Percentiles rank a stretch among this genome's conserved stretches.
Evolutionary conservation across 2,797 vertebrate species (phyloP).

Genomic region (Chaetodon trifasciatus): DNA sequence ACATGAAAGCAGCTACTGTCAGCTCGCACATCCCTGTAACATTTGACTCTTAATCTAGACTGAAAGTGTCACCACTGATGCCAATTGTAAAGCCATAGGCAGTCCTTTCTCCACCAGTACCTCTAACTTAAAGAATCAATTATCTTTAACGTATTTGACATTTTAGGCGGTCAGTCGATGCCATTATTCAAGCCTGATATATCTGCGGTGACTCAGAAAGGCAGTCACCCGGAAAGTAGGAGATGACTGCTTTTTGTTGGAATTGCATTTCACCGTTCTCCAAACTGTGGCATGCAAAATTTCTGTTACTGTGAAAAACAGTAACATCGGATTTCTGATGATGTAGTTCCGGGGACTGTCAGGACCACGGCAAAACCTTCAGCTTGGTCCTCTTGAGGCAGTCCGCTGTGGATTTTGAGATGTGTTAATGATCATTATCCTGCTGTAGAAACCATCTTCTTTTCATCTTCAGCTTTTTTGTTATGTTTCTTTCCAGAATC

Average conservation of each 20-base stretch:
- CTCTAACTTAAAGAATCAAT: slow-evolving; percentile 4
- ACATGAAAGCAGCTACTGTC: slow-evolving; percentile 44
- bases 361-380: too few species aligned
- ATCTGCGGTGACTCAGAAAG: slow-evolving; percentile 12
- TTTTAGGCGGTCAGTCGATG: background rate
- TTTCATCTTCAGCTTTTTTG: too few species aligned
- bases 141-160: background rate
- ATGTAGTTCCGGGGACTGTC: too few species aligned
- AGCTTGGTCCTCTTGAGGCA: too few species aligned
- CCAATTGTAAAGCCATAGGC: slow-evolving; percentile 25
- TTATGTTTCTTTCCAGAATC: too few species aligned
- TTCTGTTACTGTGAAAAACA: too few species aligned
- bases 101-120: background rate
- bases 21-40: slow-evolving; percentile 16
- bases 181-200: background rate
- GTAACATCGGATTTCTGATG: too few species aligned
- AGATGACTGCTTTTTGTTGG: slow-evolving; percentile 3
- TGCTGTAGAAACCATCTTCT: too few species aligned
- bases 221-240: background rate
- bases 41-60: slow-evolving; percentile 31
- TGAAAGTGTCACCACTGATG: slow-evolving; percentile 20
- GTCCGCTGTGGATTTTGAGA: too few species aligned
- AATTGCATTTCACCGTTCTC: background rate
- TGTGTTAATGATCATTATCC: too few species aligned
- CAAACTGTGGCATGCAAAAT: background rate